Conservation (phyloP, 64 coral and sea anemone species). For the Platygyra sinensis region DNA sequence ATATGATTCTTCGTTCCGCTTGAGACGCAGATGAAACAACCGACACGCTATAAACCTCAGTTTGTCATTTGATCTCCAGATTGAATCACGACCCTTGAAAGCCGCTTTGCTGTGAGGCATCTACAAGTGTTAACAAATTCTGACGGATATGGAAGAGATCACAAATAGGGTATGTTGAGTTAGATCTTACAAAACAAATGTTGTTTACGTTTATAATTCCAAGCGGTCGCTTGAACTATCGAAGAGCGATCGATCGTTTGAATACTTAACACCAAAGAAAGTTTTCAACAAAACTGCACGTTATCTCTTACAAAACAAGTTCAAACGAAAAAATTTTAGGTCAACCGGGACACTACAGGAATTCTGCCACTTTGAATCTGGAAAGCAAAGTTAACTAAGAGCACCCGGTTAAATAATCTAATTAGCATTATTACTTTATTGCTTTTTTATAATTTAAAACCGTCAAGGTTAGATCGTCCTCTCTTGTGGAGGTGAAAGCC, state of each 20-base stretch:
- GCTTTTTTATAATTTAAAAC: too few relatives aligned
- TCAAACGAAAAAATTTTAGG: too few relatives aligned
- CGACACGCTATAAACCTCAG: not conserved
- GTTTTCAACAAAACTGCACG: not conserved
- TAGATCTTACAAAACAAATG: not conserved
- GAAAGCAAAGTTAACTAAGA: too few relatives aligned
- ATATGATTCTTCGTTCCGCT: not conserved
- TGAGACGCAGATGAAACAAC: not conserved
- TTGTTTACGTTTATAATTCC: not conserved
- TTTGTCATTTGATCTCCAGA: not conserved
- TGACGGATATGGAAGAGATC: not conserved
- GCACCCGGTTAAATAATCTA: too few relatives aligned
- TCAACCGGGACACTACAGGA: too few relatives aligned
- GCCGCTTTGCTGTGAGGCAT: not conserved
- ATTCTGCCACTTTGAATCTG: too few relatives aligned
- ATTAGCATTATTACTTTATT: too few relatives aligned
- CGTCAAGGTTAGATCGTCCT: too few relatives aligned
- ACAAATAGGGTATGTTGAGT: not conserved
- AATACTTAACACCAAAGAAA: not conserved
- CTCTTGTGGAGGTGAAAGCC: too few relatives aligned
- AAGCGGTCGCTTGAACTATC: not conserved
- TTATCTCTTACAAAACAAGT: too few relatives aligned
- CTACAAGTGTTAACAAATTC: not conserved
- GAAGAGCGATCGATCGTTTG: not conserved
- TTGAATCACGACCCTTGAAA: not conserved